Evolutionary conservation across 1,140 invertebrate genomes (phyloP).

Genomic region (Episyrphus balteatus): DNA sequence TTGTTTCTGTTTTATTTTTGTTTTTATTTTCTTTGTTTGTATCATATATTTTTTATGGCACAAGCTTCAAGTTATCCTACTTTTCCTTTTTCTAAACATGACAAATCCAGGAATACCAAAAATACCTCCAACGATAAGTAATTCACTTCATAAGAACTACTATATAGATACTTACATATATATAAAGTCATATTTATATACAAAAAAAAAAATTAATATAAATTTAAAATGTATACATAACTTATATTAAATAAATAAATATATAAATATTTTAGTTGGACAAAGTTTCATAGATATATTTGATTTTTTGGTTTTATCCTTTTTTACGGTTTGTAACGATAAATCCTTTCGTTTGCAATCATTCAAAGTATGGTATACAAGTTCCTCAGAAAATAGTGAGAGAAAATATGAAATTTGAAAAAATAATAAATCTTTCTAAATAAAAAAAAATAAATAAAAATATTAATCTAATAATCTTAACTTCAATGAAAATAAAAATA

Average conservation of each 20-base stretch:
- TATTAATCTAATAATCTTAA: no score
- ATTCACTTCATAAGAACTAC: no score
- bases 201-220: conserved; percentile 16
- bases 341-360: conserved; percentile 4
- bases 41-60: no score
- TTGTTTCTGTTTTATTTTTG: no score
- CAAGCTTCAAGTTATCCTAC: no score
- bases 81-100: no score
- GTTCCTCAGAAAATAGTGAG: conserved; percentile 29
- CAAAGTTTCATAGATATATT: not conserved
- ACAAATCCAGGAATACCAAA: no score
- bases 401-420: conserved; percentile 7
- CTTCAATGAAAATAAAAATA: not conserved
- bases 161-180: not conserved
- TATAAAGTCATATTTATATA: no score
- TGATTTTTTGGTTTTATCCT: not conserved
- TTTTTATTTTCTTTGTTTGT: no score
- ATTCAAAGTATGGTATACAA: conserved; percentile 36
- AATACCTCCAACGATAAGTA: no score
- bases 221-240: conserved; percentile 29
- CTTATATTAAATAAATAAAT: conserved; percentile 33
- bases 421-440: not conserved
- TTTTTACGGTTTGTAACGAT: not conserved
- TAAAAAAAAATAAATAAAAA: conserved; percentile 6
- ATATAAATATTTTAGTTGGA: conserved; percentile 6